phyloP scores from a whole-genome alignment of 64 coral and sea anemone species.

The Dendrophyllia cribrosa region DNA sequence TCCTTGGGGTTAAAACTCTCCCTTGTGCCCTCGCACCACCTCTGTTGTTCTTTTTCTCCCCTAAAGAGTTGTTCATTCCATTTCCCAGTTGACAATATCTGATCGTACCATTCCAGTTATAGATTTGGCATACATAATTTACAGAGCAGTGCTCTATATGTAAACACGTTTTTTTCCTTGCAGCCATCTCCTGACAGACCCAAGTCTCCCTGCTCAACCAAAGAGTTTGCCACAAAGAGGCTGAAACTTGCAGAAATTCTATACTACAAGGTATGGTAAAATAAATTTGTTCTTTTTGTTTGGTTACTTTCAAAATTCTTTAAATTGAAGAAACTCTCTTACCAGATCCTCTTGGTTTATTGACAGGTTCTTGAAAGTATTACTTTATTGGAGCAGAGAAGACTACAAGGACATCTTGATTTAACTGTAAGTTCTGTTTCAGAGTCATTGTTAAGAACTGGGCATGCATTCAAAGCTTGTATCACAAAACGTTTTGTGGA shows the following conservation, averaged over 20 bases:
- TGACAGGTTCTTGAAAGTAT: slow-evolving; percentile 92
- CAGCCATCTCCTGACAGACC: slow-evolving; percentile 92
- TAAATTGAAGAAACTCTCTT: not conserved
- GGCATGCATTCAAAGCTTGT: too few species aligned
- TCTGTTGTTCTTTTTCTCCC: too few species aligned
- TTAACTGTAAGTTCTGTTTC: slow-evolving; percentile 73
- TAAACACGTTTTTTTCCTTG: not conserved
- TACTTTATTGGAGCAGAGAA: slow-evolving; percentile 79
- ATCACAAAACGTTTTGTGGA: too few species aligned
- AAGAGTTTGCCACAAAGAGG: slow-evolving; percentile 92
- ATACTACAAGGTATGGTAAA: slow-evolving; percentile 87
- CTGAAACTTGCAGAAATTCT: slow-evolving; percentile 92
- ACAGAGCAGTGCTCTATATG: too few species aligned
- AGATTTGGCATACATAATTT: too few species aligned
- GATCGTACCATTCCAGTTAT: too few species aligned
- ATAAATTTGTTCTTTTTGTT: not conserved
- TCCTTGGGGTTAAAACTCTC: too few species aligned
- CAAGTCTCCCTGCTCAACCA: slow-evolving; percentile 87
- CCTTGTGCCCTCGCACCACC: too few species aligned
- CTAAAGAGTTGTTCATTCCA: too few species aligned
- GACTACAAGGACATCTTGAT: slow-evolving; percentile 93
- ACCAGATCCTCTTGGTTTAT: not conserved
- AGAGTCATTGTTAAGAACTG: too few species aligned
- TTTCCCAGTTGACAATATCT: too few species aligned
- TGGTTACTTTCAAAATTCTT: not conserved